Percentiles rank a stretch among this genome's conserved stretches.
Evolutionary conservation across 2,797 vertebrate species (phyloP).

Genomic region (Argyrosomus regius): DNA sequence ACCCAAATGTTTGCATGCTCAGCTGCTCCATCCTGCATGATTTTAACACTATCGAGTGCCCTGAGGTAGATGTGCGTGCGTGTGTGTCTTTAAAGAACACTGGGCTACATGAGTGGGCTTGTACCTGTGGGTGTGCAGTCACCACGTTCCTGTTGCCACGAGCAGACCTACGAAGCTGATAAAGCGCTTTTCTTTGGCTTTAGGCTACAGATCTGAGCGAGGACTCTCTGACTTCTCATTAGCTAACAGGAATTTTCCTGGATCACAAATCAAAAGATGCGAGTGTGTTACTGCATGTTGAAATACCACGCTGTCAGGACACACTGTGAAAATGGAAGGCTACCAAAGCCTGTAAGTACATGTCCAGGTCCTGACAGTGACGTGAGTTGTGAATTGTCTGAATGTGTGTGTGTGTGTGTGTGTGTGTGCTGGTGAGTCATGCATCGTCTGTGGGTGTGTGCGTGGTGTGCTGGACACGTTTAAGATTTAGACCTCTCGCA

Average conservation of each 20-base stretch:
- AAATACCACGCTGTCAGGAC: conserved; percentile 55
- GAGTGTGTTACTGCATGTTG: conserved; percentile 62
- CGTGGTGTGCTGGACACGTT: conserved; percentile 41
- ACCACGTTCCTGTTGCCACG: conserved; percentile 56
- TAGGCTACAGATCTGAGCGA: conserved; percentile 66
- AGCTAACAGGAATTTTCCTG: conserved; percentile 63
- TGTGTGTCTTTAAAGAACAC: conserved; percentile 52
- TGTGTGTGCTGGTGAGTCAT: conserved; percentile 53
- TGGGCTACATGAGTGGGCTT: conserved; percentile 76
- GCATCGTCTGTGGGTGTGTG: conserved; percentile 27
- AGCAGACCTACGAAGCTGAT: conserved; percentile 59
- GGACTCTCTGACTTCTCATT: conserved; percentile 60
- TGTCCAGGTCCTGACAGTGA: conserved; percentile 55
- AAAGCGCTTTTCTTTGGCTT: conserved; percentile 72
- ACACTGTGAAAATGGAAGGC: conserved; percentile 50
- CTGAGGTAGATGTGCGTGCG: conserved; percentile 4
- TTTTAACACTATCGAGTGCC: not conserved
- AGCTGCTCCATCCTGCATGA: not conserved
- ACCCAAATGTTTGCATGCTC: not conserved
- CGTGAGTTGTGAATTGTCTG: conserved; percentile 36
- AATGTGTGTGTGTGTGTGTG: conserved; percentile 23
- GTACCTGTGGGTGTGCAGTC: conserved; percentile 66
- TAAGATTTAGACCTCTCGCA: conserved; percentile 34
- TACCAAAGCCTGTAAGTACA: conserved; percentile 61
- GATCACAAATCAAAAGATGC: conserved; percentile 65